Conservation (phyloP, 2,888 invertebrate species). For the Isoperla grammatica region DNA sequence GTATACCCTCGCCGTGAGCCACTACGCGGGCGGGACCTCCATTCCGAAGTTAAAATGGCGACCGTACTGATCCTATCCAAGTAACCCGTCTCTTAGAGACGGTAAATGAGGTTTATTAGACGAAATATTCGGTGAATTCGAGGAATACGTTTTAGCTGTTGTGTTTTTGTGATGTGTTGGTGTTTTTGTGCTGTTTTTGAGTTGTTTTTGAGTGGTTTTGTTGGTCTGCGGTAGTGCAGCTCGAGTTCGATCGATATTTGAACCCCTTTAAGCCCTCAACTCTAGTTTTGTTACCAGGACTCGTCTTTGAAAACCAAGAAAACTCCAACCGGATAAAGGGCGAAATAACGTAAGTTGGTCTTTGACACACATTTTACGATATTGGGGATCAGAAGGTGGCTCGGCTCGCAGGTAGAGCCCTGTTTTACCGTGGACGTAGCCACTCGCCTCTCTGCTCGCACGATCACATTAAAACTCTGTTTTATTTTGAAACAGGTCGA, state of each 20-base stretch:
- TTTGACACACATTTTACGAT: too few relatives aligned
- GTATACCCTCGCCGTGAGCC: conserved; percentile 15
- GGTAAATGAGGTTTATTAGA: background rate
- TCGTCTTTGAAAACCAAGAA: background rate
- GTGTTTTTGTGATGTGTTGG: conserved; percentile 1
- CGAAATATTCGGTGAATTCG: background rate
- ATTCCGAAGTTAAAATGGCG: conserved; percentile 13
- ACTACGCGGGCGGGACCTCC: background rate
- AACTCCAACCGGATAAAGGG: background rate
- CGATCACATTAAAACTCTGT: too few relatives aligned
- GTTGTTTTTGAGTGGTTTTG: background rate
- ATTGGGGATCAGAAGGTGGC: too few relatives aligned
- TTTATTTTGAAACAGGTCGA: too few relatives aligned
- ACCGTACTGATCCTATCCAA: background rate
- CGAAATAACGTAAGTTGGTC: background rate
- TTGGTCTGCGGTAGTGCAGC: background rate
- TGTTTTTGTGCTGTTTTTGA: background rate
- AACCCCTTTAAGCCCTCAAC: background rate
- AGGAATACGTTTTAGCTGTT: background rate
- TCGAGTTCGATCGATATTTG: background rate
- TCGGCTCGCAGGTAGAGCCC: too few relatives aligned
- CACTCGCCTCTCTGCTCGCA: too few relatives aligned
- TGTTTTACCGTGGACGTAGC: too few relatives aligned
- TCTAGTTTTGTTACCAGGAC: background rate
- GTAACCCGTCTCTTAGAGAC: background rate